Evolutionary conservation across 30 jellyfish, hydroid and myxozoan species (phyloP).

Genomic region (Catostylus mosaicus): DNA sequence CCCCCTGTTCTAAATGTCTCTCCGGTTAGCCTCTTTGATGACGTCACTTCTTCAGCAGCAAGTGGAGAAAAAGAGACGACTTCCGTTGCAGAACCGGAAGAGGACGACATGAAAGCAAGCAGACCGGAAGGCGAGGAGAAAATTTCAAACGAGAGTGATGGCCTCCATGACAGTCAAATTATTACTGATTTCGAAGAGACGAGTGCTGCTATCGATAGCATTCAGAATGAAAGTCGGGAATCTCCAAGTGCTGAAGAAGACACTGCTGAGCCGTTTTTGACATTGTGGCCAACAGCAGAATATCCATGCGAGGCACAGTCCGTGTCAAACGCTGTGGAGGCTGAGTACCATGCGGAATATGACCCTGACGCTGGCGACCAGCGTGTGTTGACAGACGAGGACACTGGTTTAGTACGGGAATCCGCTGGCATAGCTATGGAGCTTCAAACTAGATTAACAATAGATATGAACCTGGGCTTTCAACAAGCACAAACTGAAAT

Average conservation of each 20-base stretch:
- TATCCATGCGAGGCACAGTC: constrained; percentile 23
- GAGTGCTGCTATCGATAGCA: constrained; percentile 74
- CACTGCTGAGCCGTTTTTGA: constrained; percentile 29
- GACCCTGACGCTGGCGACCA: not conserved
- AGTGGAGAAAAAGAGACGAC: not conserved
- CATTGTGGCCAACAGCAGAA: constrained; percentile 49
- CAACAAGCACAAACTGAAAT: not conserved
- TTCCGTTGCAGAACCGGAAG: not conserved
- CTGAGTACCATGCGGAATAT: constrained; percentile 22
- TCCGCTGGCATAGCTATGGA: not conserved
- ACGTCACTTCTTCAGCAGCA: not conserved
- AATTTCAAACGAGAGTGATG: not conserved
- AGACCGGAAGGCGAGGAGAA: not conserved
- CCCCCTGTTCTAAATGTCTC: not conserved
- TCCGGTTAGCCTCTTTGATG: not conserved
- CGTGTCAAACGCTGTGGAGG: constrained; percentile 23
- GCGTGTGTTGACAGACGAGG: not conserved
- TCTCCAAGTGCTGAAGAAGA: constrained; percentile 68
- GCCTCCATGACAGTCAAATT: constrained; percentile 10
- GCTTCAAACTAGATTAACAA: not conserved
- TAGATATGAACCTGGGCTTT: not conserved
- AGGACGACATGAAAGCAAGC: not conserved
- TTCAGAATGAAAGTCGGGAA: constrained; percentile 38
- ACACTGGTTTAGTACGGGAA: not conserved
- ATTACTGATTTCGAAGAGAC: constrained; percentile 59